Evolutionary conservation across 2,113 vertebrate genomes (phyloP).

Genomic region (Leiothrix lutea): DNA sequence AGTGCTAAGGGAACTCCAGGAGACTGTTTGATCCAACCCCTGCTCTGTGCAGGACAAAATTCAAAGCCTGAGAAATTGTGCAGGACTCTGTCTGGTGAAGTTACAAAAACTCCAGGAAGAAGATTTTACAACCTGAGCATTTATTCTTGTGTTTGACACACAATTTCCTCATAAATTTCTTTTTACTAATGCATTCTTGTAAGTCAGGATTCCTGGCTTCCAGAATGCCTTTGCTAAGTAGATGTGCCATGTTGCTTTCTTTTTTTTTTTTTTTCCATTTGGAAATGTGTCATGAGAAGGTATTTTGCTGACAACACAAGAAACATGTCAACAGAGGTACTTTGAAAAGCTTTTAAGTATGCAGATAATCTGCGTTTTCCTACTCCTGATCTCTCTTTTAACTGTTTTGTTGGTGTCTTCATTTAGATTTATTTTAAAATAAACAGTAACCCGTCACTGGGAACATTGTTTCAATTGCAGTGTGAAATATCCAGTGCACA

Average conservation of each 20-base stretch:
- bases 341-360: constrained; percentile 5
- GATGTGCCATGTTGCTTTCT: not conserved
- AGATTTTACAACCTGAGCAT: not conserved
- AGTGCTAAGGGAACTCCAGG: not conserved
- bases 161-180: not conserved
- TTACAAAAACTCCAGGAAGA: not conserved
- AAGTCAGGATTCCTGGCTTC: not conserved
- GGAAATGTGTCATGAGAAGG: not conserved
- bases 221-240: not conserved
- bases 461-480: not conserved
- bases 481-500: not conserved
- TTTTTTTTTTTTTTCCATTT: not conserved
- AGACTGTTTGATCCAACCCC: not conserved
- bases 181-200: not conserved
- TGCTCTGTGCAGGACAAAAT: not conserved
- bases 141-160: not conserved
- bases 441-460: not conserved
- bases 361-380: not conserved
- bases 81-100: not conserved
- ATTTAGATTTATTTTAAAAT: not conserved
- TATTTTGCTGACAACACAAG: not conserved
- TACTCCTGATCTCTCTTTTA: not conserved
- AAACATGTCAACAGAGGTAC: not conserved
- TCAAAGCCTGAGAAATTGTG: not conserved
- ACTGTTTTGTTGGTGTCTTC: constrained; percentile 19